Conservation (phyloP, 2,113 vertebrate genomes). For the Synodontis membranacea region DNA sequence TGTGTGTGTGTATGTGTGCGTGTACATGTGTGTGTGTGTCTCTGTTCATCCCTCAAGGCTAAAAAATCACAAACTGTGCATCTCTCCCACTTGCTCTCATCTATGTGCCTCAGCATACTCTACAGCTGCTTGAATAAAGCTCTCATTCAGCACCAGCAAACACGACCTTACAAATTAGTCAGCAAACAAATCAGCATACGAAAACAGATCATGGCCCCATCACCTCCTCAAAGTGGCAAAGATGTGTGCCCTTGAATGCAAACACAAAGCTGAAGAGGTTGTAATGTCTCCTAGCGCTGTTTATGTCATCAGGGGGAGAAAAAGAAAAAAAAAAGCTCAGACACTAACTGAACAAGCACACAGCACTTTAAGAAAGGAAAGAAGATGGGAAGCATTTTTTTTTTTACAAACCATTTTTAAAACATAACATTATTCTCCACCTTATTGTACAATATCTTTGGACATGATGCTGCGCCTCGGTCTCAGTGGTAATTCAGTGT, state of each 20-base stretch:
- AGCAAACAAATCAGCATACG: conserved; percentile 39
- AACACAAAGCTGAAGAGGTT: conserved; percentile 1
- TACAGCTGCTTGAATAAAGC: conserved; percentile 19
- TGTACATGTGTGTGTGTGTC: conserved; percentile 1
- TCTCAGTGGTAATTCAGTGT: conserved; percentile 25
- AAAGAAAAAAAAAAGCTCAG: not conserved
- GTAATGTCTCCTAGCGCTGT: not conserved
- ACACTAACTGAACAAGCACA: not conserved
- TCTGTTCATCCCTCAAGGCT: conserved; percentile 21
- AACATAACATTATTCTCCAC: not conserved
- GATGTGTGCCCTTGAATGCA: not conserved
- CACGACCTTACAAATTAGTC: conserved; percentile 39
- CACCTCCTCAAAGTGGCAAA: conserved; percentile 15
- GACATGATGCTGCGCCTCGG: not conserved
- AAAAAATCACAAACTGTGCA: conserved; percentile 28
- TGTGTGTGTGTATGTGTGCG: not conserved
- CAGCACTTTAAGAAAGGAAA: not conserved
- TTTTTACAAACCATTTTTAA: not conserved
- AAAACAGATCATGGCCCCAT: conserved; percentile 4
- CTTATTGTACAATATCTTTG: not conserved
- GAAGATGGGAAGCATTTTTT: not conserved
- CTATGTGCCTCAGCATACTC: conserved; percentile 20
- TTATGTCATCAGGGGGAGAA: not conserved
- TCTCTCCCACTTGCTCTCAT: conserved; percentile 7
- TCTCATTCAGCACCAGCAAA: conserved; percentile 39